These are phyloP conservation scores for Pherbina coryleti DNA, from an alignment of 2,888 invertebrate species.

Conservation along the genomic window DNA sequence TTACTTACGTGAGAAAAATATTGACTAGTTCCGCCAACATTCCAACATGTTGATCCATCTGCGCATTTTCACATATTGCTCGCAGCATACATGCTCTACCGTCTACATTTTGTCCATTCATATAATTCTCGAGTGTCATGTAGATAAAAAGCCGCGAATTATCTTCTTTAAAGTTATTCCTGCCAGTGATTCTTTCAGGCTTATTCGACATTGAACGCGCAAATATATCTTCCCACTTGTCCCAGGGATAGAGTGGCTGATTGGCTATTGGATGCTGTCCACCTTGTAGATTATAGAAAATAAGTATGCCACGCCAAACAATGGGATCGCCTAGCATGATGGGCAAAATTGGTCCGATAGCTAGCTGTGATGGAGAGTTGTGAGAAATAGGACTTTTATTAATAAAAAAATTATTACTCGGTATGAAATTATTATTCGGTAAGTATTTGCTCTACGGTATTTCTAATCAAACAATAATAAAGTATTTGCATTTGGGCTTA, in stretches of 20 bases:
- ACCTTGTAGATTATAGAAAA: constrained; percentile 57
- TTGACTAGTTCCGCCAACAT: constrained; percentile 59
- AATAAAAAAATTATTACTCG: no score
- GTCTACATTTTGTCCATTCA: constrained; percentile 45
- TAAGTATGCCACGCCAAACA: constrained; percentile 59
- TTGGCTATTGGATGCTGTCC: constrained; percentile 61
- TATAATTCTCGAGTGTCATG: constrained; percentile 58
- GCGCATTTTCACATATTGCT: constrained; percentile 66
- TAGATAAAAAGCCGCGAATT: constrained; percentile 62
- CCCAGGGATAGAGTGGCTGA: constrained; percentile 61
- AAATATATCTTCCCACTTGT: constrained; percentile 63
- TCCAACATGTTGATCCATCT: constrained; percentile 60
- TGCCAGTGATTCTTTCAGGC: constrained; percentile 44
- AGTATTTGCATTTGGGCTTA: no score
- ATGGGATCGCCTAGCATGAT: constrained; percentile 58
- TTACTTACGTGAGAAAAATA: constrained; percentile 57
- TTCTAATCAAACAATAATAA: no score
- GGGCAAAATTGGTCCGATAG: constrained; percentile 56
- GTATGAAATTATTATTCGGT: no score
- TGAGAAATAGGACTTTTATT: no score
- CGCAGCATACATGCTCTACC: constrained; percentile 62
- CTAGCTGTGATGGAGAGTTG: constrained; percentile 44
- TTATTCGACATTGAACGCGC: constrained; percentile 53
- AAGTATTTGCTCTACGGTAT: no score
- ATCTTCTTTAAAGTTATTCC: constrained; percentile 55